Base-by-base conservation (phyloP, 2,797 vertebrate genomes). In the Lateolabrax maculatus region DNA sequence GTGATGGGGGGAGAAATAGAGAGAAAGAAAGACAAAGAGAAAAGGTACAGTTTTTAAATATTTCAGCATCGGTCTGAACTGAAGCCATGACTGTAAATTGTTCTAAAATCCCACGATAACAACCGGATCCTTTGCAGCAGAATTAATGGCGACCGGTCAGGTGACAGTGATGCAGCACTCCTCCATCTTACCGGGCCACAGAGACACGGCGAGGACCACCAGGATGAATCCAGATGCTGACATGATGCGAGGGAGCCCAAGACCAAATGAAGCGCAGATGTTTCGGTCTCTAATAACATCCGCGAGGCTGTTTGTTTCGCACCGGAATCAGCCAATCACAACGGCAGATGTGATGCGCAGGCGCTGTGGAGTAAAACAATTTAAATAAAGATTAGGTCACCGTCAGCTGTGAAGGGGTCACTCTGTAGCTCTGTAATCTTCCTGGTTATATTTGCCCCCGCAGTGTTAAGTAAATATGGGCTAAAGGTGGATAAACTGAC, bases 241-340 rank as follows among this genome's bases (percentile, higher is more conserved):
- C 93, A 94, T 94, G 57, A 2, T 79, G 76, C 2, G 2, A 41
- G 0, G 36, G 4, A 41, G 44, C 27, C 5, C 6, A 15, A 53
- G 15, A 60, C 29, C 11, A 31, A 18, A 37, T 0, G 23, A 56
- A 1, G n/a, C 6, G 7, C 64, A 44, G 57, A 55, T 34, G 62
- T 52, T 29, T 41, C 39, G 6, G 8, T 55, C 9, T 56, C 31
- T 7, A n/a, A 75, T 44, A 64, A 80, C 65, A 71, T 25, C 9
- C n/a, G 23, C 1, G 53, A 12, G 39, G 27, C 13, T 51, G 65
- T 31, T 41, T 12, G 27, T 41, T 12, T 34, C 29, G 39, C 4
- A 65, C 80, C 88, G 88, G 90, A 91, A 90, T n/a, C 65, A 51
- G 0, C 81, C 86, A 77, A 84, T 87, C 84, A 83, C 31, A 69